Conservation (phyloP, 2,888 invertebrate genomes). For the Tuberolachnus salignus region DNA sequence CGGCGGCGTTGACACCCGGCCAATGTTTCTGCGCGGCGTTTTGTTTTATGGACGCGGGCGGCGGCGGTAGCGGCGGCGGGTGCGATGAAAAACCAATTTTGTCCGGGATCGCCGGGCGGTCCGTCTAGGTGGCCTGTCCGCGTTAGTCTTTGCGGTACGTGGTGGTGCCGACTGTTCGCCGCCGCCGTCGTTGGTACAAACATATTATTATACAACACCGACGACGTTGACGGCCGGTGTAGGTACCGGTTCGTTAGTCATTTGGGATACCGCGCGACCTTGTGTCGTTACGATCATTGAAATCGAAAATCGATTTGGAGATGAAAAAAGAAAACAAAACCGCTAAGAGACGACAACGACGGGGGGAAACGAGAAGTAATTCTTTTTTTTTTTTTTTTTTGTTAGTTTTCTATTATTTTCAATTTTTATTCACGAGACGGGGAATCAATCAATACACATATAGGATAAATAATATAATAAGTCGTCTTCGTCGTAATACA, state of each 20-base stretch:
- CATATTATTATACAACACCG: neutral
- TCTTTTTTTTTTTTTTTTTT: neutral
- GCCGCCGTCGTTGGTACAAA: neutral
- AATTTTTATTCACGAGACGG: too few relatives aligned
- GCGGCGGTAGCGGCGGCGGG: neutral
- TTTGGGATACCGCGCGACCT: conserved; percentile 47
- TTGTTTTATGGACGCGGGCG: neutral
- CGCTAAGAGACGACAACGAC: neutral
- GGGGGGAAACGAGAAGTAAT: conserved; percentile 7
- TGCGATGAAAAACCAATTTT: conserved; percentile 6
- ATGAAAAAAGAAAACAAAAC: neutral
- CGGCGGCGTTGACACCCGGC: neutral
- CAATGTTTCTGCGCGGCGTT: conserved; percentile 4
- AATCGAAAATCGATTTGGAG: conserved; percentile 39
- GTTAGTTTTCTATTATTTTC: neutral
- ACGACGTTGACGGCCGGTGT: neutral
- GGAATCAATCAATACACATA: too few relatives aligned
- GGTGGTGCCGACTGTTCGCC: neutral
- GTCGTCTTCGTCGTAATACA: neutral
- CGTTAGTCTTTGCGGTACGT: neutral
- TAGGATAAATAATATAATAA: too few relatives aligned
- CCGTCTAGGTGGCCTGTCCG: too few relatives aligned
- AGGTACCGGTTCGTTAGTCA: conserved; percentile 46
- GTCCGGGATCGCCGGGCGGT: conserved; percentile 24
- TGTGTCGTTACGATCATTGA: conserved; percentile 29